phyloP scores from a whole-genome alignment of 2,888 invertebrate species.

The Drosophila nigritarsus region DNA sequence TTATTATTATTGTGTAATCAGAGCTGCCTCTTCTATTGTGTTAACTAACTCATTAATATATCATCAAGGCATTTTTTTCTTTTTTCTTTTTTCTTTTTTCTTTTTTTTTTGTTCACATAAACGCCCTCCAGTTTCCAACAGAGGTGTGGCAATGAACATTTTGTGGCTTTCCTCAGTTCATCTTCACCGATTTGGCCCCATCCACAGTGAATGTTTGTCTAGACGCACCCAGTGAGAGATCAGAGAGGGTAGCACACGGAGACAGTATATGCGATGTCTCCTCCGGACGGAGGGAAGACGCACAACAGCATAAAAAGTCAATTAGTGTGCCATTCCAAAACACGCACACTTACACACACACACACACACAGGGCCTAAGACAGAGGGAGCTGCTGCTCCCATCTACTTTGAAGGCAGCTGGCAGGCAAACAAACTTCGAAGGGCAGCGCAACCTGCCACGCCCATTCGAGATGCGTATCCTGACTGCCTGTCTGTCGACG shows the following conservation, averaged over 20 bases:
- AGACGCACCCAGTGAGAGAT: conserved; percentile 33
- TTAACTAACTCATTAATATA: conserved; percentile 25
- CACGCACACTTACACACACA: background rate
- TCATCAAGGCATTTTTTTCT: conserved; percentile 23
- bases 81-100: too few relatives aligned
- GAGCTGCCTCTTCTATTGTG: background rate
- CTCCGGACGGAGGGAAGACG: conserved; percentile 5
- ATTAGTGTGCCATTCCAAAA: conserved; percentile 46
- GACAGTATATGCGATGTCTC: conserved; percentile 3
- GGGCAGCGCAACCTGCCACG: conserved; percentile 41
- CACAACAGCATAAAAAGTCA: conserved; percentile 57
- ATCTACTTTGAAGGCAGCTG: conserved; percentile 30
- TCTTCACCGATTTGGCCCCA: conserved; percentile 5
- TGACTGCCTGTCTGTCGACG: conserved; percentile 31
- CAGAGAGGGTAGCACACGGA: background rate
- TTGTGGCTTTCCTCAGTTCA: conserved; percentile 28
- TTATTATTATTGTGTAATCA: background rate
- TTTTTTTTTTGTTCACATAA: background rate
- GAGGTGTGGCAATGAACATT: conserved; percentile 8
- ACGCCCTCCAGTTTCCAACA: background rate
- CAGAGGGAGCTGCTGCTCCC: background rate
- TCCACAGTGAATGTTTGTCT: conserved; percentile 36
- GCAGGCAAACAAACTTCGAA: conserved; percentile 52
- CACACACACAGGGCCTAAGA: background rate
- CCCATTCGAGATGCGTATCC: conserved; percentile 29